phyloP scores from a whole-genome alignment of 2,797 vertebrate genomes.

The Tapirus indicus region DNA sequence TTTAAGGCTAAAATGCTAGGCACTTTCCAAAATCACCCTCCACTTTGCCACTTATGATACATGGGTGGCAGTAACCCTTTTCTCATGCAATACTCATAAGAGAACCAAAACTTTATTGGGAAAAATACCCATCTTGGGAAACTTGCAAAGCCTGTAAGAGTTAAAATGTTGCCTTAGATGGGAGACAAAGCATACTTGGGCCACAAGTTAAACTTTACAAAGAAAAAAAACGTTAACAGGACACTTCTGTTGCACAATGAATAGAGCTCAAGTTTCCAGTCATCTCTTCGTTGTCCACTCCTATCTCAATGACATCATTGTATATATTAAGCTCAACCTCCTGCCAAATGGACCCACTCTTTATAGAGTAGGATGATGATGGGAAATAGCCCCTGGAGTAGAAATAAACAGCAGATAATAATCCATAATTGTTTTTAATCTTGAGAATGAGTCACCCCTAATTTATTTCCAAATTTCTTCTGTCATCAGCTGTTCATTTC shows the following conservation, averaged over 20 bases:
- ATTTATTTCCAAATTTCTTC: constrained; percentile 77
- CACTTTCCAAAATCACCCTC: background rate
- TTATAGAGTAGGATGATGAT: constrained; percentile 28
- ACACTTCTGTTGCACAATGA: background rate
- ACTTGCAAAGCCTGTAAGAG: background rate
- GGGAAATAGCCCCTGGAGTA: constrained; percentile 70
- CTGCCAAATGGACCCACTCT: constrained; percentile 32
- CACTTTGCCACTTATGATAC: background rate
- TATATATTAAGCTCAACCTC: background rate
- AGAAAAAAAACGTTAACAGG: constrained; percentile 23
- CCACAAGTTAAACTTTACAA: constrained; percentile 49
- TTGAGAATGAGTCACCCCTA: constrained; percentile 70
- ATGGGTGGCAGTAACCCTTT: background rate
- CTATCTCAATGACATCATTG: background rate
- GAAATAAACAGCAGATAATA: constrained; percentile 80
- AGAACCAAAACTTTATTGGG: constrained; percentile 10
- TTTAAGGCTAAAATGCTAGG: background rate
- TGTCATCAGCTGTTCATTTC: constrained; percentile 77
- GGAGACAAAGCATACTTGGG: constrained; percentile 17
- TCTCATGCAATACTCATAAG: background rate
- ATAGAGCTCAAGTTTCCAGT: constrained; percentile 13
- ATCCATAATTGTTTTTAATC: constrained; percentile 80
- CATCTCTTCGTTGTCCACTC: background rate
- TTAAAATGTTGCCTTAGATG: background rate
- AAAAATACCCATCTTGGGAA: background rate